These are phyloP conservation scores for Spilogale gracilis DNA, from an alignment of 2,113 vertebrate species.

Conservation along the genomic window DNA sequence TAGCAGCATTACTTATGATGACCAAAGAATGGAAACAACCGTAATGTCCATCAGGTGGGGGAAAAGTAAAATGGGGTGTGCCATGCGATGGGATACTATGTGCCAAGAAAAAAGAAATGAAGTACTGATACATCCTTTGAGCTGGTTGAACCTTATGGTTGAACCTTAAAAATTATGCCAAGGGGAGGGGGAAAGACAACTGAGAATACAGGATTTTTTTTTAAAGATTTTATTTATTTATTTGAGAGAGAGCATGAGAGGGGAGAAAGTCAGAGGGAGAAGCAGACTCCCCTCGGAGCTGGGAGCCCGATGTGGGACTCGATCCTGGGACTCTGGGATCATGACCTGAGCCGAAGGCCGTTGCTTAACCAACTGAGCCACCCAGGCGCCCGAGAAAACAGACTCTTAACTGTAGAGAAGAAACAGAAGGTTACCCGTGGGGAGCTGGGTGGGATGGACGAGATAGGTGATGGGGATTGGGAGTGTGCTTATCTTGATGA, in stretches of 20 bases:
- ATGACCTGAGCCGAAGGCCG: too few species aligned
- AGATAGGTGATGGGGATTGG: not conserved
- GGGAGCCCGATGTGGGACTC: too few species aligned
- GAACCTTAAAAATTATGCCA: not conserved
- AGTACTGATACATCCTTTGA: not conserved
- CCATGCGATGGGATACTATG: not conserved
- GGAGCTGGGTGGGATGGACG: not conserved
- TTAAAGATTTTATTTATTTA: too few species aligned
- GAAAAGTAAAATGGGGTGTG: not conserved
- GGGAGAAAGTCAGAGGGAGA: too few species aligned
- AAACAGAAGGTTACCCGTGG: not conserved
- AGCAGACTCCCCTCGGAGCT: too few species aligned
- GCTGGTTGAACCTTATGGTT: not conserved
- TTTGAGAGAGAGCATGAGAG: too few species aligned
- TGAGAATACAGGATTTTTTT: too few species aligned
- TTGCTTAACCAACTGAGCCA: too few species aligned
- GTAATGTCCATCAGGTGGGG: not conserved
- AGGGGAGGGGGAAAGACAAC: too few species aligned
- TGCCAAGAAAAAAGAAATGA: not conserved
- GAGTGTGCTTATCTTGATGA: not conserved
- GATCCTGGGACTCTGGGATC: too few species aligned
- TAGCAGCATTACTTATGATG: not conserved
- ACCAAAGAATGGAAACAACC: not conserved
- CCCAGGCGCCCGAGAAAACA: not conserved
- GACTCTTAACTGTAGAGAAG: not conserved